Evolutionary conservation across 2,113 vertebrate species (phyloP).

Genomic region (Hippocampus zosterae): DNA sequence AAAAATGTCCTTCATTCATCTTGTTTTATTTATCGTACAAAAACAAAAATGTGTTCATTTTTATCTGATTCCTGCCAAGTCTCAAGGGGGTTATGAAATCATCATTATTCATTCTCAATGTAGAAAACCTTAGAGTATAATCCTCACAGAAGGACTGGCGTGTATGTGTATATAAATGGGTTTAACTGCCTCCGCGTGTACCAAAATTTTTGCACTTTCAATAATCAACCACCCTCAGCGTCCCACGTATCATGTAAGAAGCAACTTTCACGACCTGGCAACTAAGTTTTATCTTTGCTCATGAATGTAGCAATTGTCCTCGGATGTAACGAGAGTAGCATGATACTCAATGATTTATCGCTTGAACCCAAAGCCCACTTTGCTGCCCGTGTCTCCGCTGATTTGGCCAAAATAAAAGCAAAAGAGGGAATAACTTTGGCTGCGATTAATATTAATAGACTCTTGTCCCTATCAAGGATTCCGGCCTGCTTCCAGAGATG

Average conservation of each 20-base stretch:
- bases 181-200: neutral
- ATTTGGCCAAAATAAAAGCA: conserved; percentile 38
- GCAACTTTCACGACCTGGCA: conserved; percentile 38
- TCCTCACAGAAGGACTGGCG: neutral
- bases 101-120: neutral
- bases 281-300: conserved; percentile 14
- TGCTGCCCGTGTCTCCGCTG: conserved; percentile 30
- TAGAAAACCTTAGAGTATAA: neutral
- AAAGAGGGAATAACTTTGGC: conserved; percentile 37
- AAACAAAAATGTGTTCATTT: neutral
- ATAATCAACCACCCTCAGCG: conserved; percentile 4
- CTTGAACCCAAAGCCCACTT: conserved; percentile 11
- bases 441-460: conserved; percentile 48
- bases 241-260: conserved; percentile 47
- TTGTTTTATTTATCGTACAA: neutral
- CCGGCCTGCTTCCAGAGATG: conserved; percentile 19
- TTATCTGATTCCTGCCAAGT: neutral
- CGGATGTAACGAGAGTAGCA: conserved; percentile 17
- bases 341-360: conserved; percentile 56
- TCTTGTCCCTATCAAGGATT: conserved; percentile 24
- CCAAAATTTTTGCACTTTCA: neutral
- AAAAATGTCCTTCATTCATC: neutral
- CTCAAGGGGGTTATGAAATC: neutral
- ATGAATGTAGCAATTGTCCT: conserved; percentile 19
- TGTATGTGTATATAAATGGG: neutral